Percentiles rank a stretch among this genome's conserved stretches.
Evolutionary conservation across 2,797 vertebrate species (phyloP).

Genomic region (Choloepus didactylus): DNA sequence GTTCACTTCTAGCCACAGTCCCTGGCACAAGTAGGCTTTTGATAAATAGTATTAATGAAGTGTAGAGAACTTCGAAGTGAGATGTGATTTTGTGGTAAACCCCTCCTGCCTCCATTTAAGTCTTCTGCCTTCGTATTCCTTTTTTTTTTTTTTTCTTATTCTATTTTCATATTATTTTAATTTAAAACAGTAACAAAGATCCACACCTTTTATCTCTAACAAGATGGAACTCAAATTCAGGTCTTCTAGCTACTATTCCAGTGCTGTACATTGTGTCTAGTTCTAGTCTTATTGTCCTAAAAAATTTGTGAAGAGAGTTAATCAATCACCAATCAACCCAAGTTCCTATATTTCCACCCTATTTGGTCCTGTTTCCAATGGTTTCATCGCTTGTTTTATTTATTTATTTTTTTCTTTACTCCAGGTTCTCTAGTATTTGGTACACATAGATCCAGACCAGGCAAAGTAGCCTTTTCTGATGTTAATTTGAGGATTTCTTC

Average conservation of each 20-base stretch:
- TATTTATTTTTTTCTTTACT: background rate
- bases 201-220: constrained; percentile 22
- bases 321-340: background rate
- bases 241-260: background rate
- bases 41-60: background rate
- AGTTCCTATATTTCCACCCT: background rate
- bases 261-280: background rate
- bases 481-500: constrained; percentile 55
- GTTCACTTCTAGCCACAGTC: background rate
- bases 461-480: background rate
- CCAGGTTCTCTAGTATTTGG: background rate
- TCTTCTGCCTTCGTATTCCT: background rate
- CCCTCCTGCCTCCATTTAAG: background rate
- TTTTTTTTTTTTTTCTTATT: background rate
- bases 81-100: background rate
- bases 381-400: constrained; percentile 29
- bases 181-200: background rate
- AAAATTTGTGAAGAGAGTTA: background rate
- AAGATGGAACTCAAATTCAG: constrained; percentile 50
- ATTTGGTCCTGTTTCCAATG: background rate
- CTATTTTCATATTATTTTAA: constrained; percentile 11
- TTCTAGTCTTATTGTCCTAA: constrained; percentile 18
- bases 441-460: background rate
- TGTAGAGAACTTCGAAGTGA: background rate
- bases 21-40: background rate